Evolutionary conservation across 1,140 invertebrate genomes (phyloP).

Genomic region (Epicauta chinensis): DNA sequence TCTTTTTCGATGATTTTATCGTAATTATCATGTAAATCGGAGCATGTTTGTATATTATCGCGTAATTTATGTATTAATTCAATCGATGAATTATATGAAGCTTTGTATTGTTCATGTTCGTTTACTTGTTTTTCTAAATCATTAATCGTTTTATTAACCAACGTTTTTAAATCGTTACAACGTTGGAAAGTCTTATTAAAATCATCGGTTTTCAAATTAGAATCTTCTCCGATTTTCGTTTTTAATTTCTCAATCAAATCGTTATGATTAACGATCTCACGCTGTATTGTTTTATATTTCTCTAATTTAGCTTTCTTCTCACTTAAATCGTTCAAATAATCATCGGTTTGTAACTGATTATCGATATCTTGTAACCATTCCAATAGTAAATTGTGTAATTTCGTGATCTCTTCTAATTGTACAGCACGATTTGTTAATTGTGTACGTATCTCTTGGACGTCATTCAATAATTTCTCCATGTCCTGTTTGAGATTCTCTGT

Average conservation of each 20-base stretch:
- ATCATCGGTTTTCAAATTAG: conserved; percentile 56
- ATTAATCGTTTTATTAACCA: conserved; percentile 56
- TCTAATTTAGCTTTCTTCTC: conserved; percentile 84
- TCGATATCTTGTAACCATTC: conserved; percentile 85
- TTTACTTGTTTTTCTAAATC: conserved; percentile 74
- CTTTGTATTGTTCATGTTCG: conserved; percentile 81
- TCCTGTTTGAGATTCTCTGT: conserved; percentile 81
- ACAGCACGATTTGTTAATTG: conserved; percentile 62
- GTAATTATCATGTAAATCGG: conserved; percentile 77
- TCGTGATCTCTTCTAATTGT: conserved; percentile 78
- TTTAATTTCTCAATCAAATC: conserved; percentile 70
- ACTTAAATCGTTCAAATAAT: conserved; percentile 74
- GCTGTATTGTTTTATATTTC: conserved; percentile 69
- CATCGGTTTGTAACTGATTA: conserved; percentile 67
- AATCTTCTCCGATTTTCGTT: conserved; percentile 57
- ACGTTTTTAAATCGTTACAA: conserved; percentile 61
- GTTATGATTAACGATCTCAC: conserved; percentile 69
- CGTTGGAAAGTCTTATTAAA: conserved; percentile 63
- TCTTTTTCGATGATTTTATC: conserved; percentile 67
- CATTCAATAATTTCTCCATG: conserved; percentile 76
- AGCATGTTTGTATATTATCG: conserved; percentile 76
- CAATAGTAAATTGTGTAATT: conserved; percentile 67
- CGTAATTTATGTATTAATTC: conserved; percentile 84
- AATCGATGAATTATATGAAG: conserved; percentile 70
- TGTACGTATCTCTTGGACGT: conserved; percentile 71